Evolutionary conservation across 2,113 vertebrate species (phyloP), one percentile per base, ranked within the genome.

Genomic region (Oceanites oceanicus): DNA sequence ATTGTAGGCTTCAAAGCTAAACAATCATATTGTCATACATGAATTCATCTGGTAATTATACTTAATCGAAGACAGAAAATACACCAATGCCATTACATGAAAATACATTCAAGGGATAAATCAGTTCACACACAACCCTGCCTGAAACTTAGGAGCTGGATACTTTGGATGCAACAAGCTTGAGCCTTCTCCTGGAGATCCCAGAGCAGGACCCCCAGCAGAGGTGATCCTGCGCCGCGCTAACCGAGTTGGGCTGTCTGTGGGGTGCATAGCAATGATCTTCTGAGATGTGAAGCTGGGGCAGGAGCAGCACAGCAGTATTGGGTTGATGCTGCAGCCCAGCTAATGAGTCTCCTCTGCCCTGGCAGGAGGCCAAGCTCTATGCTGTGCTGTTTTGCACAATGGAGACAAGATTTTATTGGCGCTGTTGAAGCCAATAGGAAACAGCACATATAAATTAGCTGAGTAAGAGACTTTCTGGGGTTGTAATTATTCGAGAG

Each of bases 211-310:
- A 80, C 2, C 7, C 17, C 5, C 15, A 62, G 18, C 13, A 44
- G 25, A 1, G 22, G 45, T 47, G 67, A n/a, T 40, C 26, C 40
- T 20, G 13, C 0, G 0, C 10, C 38, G 32, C 3, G 11, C 26
- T 50, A 1, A 30, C 22, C 1, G 4, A 42, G 20, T 1, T 34
- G 53, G 67, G 52, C 14, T 36, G 44, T 18, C 45, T n/a, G 65
- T 13, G 14, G 56, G 56, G 15, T 12, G 49, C 32, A 42, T 44
- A 67, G 18, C 47, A 26, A 44, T 7, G 47, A 26, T 59, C 42
- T 27, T 56, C 53, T 26, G 19, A 55, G 71, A 26, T 10, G 7
- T 11, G 30, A 61, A 73, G 44, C 78, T 49, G 71, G 44, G 9
- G 58, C 58, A 76, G 49, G 36, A 88, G 79, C 32, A 67, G 50